Base-by-base conservation (phyloP, 2,113 vertebrate species). In the Pogona vitticeps region DNA sequence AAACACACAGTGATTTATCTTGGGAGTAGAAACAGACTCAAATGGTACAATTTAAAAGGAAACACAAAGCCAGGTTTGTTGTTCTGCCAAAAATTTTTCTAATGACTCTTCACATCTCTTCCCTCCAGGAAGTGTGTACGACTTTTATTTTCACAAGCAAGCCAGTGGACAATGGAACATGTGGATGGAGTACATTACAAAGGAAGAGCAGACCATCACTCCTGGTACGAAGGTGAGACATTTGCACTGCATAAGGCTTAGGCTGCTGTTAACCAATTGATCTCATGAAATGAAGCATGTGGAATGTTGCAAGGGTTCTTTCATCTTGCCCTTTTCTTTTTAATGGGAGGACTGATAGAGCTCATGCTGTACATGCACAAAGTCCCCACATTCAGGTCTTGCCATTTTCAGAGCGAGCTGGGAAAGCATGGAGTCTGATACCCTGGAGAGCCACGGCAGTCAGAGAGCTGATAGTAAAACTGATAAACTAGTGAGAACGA, bases 61-160 rank as follows among this genome's bases (percentile, higher is more conserved):
- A 56, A 26, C 1, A 2, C 17, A 33, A 56, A 90, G 83, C 17
- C 26, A 68, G 86, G 81, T 75, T 82, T 80, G 33, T 58, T 40
- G 33, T 86, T 83, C 84, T 56, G 42, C 90, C 31, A 7, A 72
- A 31, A 13, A 1, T 68, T 93, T 88, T 85, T 58, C 21, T 56
- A 0, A 84, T n/a, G 68, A 75, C 67, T 12, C 91, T n/a, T 84
- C 86, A 23, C 42, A 68, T 28, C 80, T 67, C 23, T 42, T 2
- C 17, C 36, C 33, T 9, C 21, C 42, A 99, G 98, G 98, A 72
- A 97, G 85, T 40, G 95, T 99, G 87, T 99, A 97, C 94, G 98
- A 99, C 91, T 98, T 98, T 90, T 99, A 96, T 92, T 99, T 98
- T 86, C 70, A 97, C 88, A 98, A 98, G 93, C 92, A 95, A 42